Conservation (phyloP, 2,113 vertebrate species). For the Aramus guarauna region DNA sequence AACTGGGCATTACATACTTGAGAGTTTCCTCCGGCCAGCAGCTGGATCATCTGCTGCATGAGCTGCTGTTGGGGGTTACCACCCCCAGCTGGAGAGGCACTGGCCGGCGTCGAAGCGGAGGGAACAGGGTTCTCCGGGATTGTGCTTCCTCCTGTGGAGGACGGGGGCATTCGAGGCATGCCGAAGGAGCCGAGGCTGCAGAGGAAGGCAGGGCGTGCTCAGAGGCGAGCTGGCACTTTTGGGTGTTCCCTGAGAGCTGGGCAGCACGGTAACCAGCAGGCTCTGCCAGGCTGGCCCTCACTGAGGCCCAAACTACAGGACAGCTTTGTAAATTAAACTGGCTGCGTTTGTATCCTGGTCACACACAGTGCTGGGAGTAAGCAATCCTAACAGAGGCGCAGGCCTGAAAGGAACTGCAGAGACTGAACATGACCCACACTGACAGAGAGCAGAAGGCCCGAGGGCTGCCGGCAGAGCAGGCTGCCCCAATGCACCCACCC, state of each 20-base stretch:
- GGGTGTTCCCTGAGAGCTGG: neutral
- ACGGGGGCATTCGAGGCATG: conserved; percentile 85
- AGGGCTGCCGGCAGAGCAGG: neutral
- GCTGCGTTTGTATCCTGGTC: neutral
- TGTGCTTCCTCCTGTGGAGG: conserved; percentile 87
- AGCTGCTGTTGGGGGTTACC: conserved; percentile 77
- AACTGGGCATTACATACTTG: conserved; percentile 60
- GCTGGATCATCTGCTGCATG: conserved; percentile 96
- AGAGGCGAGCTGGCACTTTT: neutral
- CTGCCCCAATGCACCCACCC: neutral
- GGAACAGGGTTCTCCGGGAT: conserved; percentile 82
- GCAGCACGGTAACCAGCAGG: neutral
- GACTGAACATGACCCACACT: accelerated
- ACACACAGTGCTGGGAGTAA: accelerated
- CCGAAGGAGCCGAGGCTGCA: conserved; percentile 83
- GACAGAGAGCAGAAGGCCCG: neutral
- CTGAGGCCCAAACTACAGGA: neutral
- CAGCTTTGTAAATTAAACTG: neutral
- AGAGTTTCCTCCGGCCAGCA: conserved; percentile 85
- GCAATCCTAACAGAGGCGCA: neutral
- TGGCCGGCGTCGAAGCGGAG: conserved; percentile 81
- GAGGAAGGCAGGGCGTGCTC: conserved; percentile 2
- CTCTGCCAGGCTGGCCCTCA: conserved; percentile 55
- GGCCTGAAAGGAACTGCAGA: neutral
- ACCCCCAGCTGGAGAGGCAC: conserved; percentile 67